These are phyloP conservation scores for Crossocerus cetratus DNA, from an alignment of 2,888 invertebrate genomes.

Conservation along the genomic window DNA sequence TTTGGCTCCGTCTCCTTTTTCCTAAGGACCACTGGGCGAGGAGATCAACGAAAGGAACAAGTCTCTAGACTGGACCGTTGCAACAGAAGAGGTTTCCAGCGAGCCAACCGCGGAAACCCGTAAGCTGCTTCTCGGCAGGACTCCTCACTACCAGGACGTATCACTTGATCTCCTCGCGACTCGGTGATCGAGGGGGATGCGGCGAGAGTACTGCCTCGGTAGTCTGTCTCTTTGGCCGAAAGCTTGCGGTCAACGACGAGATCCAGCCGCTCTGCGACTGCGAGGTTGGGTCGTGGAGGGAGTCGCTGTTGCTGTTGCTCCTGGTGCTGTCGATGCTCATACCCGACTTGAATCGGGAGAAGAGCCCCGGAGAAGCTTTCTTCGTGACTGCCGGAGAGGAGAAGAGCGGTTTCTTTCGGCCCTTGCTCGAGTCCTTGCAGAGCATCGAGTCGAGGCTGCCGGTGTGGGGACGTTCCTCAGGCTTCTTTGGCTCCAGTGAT, in stretches of 20 bases:
- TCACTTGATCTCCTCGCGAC: constrained; percentile 73
- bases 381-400: constrained; percentile 66
- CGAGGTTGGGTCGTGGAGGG: constrained; percentile 67
- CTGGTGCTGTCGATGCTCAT: constrained; percentile 73
- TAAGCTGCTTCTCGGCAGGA: constrained; percentile 58
- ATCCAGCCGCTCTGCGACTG: constrained; percentile 72
- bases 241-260: constrained; percentile 73
- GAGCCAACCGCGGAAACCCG: constrained; percentile 67
- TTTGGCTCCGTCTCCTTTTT: constrained; percentile 38
- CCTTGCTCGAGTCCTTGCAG: constrained; percentile 66
- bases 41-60: constrained; percentile 42
- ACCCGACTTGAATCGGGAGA: constrained; percentile 73
- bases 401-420: constrained; percentile 58
- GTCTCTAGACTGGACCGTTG: constrained; percentile 57
- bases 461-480: constrained; percentile 68
- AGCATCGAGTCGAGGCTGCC: constrained; percentile 75
- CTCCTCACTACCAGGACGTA: constrained; percentile 64
- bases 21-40: constrained; percentile 12
- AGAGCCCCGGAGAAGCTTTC: constrained; percentile 69
- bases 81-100: constrained; percentile 69
- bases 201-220: constrained; percentile 56
- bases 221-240: constrained; percentile 70
- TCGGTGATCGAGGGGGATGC: constrained; percentile 66
- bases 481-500: constrained; percentile 67
- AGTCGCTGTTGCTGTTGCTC: constrained; percentile 72